phyloP scores from a whole-genome alignment of 2,113 vertebrate species.

The Menidia beryllina region DNA sequence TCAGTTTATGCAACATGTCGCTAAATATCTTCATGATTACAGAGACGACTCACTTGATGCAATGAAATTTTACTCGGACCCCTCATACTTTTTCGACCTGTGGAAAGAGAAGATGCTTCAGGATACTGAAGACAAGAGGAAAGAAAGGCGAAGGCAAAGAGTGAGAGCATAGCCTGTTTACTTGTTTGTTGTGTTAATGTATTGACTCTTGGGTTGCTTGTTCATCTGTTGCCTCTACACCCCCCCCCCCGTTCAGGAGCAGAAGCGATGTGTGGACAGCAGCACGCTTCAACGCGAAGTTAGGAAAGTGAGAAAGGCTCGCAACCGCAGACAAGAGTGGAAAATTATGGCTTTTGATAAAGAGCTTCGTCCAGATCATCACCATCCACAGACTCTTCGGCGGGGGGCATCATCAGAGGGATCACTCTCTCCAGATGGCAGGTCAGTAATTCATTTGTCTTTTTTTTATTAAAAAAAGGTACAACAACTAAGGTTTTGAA shows the following conservation, averaged over 20 bases:
- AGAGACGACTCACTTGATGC: slow-evolving; percentile 95
- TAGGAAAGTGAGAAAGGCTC: slow-evolving; percentile 96
- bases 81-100: slow-evolving; percentile 97
- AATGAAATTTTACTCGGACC: slow-evolving; percentile 95
- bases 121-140: slow-evolving; percentile 96
- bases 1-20: background rate
- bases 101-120: slow-evolving; percentile 99
- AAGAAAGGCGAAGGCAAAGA: slow-evolving; percentile 83
- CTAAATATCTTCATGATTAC: slow-evolving; percentile 34
- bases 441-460: slow-evolving; percentile 80
- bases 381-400: slow-evolving; percentile 87
- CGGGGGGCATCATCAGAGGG: slow-evolving; percentile 91
- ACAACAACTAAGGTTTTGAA: too few species aligned
- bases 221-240: background rate
- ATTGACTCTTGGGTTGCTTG: background rate
- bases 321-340: slow-evolving; percentile 96
- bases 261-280: slow-evolving; percentile 90
- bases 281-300: slow-evolving; percentile 91
- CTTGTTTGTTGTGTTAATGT: background rate
- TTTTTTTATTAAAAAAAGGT: background rate
- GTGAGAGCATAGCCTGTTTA: slow-evolving; percentile 49
- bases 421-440: slow-evolving; percentile 92
- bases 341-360: slow-evolving; percentile 97
- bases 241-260: slow-evolving; percentile 83
- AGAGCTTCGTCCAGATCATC: slow-evolving; percentile 93